Evolutionary conservation across 2,888 invertebrate genomes (phyloP), one percentile per base, ranked within the genome.

Genomic region (Trachelus tabidus): DNA sequence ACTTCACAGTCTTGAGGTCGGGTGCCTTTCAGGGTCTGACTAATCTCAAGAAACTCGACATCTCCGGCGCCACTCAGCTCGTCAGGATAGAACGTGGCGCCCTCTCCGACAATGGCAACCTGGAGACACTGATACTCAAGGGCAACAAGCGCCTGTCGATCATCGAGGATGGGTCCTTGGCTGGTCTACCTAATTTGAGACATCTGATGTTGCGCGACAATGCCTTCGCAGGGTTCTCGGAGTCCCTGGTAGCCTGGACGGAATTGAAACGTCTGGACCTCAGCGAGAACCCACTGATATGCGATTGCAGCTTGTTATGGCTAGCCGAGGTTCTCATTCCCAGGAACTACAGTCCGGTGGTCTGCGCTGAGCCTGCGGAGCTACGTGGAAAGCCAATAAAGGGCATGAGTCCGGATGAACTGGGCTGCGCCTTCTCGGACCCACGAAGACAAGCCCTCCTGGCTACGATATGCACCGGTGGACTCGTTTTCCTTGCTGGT

Each of bases 261-360:
- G 97, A 96, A 87, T 92, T 97, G 68, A 94, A 95, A 75, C 94
- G 94, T 31, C 91, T 97, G 31, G 97, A 97, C 88, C 92, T 97
- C 68, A 95, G 96, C 3, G 97, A 97, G 87, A 97, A 97, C 88
- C 97, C 97, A 0, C 93, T 97, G 76, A 93, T 94, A 79, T 97
- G 97, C 90, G 96, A 96, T 88, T 97, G 97, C 88, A 94, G 95
- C 80, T 91, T 97, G 40, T 91, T 96, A 79, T 97, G 97, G 97
- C 93, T 97, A 68, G 94, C 95, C 76, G 95, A 96, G 84, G 92
- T 97, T 69, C 92, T 96, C 56, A 93, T 93, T n/a, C 93, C 94
- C 12, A 93, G 94, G 83, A 95, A 96, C 88, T 94, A 95, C 79
- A 95, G 94, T 15, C 93, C 94, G 1, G 94, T 97, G 31, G 94